Base-by-base conservation (phyloP, 2,888 invertebrate genomes). In the Villa cingulata region DNA sequence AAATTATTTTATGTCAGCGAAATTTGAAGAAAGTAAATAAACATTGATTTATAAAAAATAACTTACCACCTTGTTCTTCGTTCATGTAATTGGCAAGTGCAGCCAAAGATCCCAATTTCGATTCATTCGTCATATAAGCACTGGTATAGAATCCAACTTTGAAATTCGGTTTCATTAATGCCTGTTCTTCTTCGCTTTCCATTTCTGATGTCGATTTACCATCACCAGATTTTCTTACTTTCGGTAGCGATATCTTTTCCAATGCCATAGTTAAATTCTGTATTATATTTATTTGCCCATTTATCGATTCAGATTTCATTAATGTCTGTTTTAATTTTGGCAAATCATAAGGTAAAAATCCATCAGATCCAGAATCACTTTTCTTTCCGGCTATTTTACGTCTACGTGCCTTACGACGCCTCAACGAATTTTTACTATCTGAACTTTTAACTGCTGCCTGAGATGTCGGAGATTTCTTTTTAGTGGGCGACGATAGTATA, bases 271-370 rank as follows among this genome's bases (percentile, higher is more conserved):
- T 76, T 55, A 74, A 74, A 55, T 76, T 78, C 27, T 74, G 72
- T 56, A 76, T 73, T 2, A 74, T 71, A 43, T 73, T 72, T 48
- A 75, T 69, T 49, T 78, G 73, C 16, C 82, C 81, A 46, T 83
- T 81, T 68, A 83, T 83, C 9, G 84, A 83, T 38, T 81, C 78
- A 0, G 83, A 83, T 68, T 86, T 86, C 17, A 83, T 78, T 43
- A 84, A 64, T 37, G 75, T 69, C 51, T 74, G 72, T 17, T 58
- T 53, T 27, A 58, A 51, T 40, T 55, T 54, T 2, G 57, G 56
- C 7, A 49, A 48, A 32, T 51, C 52, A 45, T 49, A 51, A 32
- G 51, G 47, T 15, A 58, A 51, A 5, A 57, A 54, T 19, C 72
- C 70, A 55, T 78, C 78, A 1, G 77, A 77, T 20, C 76, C 75